Base-by-base conservation (phyloP, 1,140 invertebrate genomes). In the Drosophila miranda region DNA sequence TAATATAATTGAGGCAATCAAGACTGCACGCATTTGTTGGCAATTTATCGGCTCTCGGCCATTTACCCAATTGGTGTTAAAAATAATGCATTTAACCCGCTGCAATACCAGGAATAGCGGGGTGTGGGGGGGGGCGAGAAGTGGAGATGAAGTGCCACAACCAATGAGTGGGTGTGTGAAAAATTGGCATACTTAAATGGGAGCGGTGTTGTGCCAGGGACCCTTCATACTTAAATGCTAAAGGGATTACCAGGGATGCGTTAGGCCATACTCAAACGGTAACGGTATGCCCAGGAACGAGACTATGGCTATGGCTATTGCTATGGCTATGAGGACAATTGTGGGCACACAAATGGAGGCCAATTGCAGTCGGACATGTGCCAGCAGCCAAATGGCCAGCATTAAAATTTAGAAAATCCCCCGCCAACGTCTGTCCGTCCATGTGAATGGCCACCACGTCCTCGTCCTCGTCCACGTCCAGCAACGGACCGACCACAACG, bases 361-460 rank as follows among this genome's bases (percentile, higher is more conserved):
- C 81, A 80, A 84, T 86, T 80, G 81, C 45, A 76, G 53, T 68
- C 56, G 70, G 57, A 23, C 68, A 61, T 62, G 68, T 71, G 69
- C 57, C 59, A 57, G 46, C 52, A 56, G 13, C 44, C 51, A 76
- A 84, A 84, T 86, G 59, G 70, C 73, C 26, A 50, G 77, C 82
- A 86, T 87, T 82, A 87, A 87, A 86, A 86, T 87, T 86, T 86
- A 86, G 82, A 86, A 87, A 86, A 87, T 86, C 74, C 77, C 38
- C 21, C 7, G 8, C 28, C 30, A 30, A 13, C 28, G 26, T 57
- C 59, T 9, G 9, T 38, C 14, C 28, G 38, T 6, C 38, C 61
- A 63, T 75, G 49, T 58, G 74, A 87, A 78, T 75, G 81, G 61
- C 16, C 23, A 5, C 23, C 3, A 26, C 23, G 23, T 23, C 23